phyloP scores from a whole-genome alignment of 2,888 invertebrate genomes.

The Caenorhabditis becei region DNA sequence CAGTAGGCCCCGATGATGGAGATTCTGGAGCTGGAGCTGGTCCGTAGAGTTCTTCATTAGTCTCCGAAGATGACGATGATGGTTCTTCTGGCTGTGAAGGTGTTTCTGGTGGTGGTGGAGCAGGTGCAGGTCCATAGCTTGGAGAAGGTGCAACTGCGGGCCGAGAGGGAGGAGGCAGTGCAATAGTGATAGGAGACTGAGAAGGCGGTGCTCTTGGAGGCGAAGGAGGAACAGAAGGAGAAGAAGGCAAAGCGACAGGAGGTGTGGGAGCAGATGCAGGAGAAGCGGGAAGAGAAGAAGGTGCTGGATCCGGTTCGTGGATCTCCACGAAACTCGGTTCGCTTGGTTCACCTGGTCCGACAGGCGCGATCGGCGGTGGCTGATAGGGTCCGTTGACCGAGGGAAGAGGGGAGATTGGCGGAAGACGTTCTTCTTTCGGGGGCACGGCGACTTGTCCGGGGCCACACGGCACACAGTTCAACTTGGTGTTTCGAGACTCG shows the following conservation, averaged over 20 bases:
- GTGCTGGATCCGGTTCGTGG: slow-evolving; percentile 33
- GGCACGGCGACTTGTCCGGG: slow-evolving; percentile 44
- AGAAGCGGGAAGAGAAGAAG: slow-evolving; percentile 31
- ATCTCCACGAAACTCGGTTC: slow-evolving; percentile 54
- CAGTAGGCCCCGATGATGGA: neutral
- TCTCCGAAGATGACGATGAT: neutral
- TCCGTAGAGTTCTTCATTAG: neutral
- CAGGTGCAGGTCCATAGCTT: slow-evolving; percentile 5
- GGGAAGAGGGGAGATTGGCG: slow-evolving; percentile 54
- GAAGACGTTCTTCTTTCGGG: slow-evolving; percentile 50
- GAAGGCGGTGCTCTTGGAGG: slow-evolving; percentile 21
- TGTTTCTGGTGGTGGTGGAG: neutral
- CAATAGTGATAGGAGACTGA: slow-evolving; percentile 26
- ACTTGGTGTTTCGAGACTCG: slow-evolving; percentile 55
- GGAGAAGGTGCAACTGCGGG: slow-evolving; percentile 21
- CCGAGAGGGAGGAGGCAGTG: slow-evolving; percentile 31
- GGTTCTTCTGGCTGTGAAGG: slow-evolving; percentile 6
- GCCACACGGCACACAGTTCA: slow-evolving; percentile 58
- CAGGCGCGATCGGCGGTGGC: slow-evolving; percentile 45
- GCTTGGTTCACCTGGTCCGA: slow-evolving; percentile 47
- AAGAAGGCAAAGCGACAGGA: slow-evolving; percentile 26
- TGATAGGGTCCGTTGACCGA: slow-evolving; percentile 49
- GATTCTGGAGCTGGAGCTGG: slow-evolving; percentile 6
- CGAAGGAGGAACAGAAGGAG: slow-evolving; percentile 29
- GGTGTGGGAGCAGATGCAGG: slow-evolving; percentile 27